These are phyloP conservation scores for Micrastur ruficollis DNA, from an alignment of 2,797 vertebrate species.

Conservation along the genomic window DNA sequence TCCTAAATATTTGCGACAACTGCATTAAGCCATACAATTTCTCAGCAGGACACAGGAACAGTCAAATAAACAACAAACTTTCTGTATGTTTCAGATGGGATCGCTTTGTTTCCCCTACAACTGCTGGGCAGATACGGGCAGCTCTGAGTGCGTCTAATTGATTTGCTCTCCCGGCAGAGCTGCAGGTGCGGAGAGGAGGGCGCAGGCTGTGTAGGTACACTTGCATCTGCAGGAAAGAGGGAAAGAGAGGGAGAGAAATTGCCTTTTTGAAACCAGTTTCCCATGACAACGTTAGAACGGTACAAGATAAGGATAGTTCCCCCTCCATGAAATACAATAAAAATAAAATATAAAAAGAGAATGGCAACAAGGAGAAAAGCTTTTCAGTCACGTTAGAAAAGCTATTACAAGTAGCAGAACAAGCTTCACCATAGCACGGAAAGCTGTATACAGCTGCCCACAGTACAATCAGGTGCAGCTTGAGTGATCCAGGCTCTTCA, in stretches of 20 bases:
- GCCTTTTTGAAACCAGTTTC: constrained; percentile 26
- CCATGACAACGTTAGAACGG: constrained; percentile 3
- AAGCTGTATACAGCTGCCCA: background rate
- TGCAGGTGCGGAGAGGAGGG: background rate
- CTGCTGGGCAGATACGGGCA: background rate
- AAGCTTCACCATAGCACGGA: background rate
- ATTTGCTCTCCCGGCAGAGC: background rate
- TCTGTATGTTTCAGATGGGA: background rate
- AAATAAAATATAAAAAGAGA: constrained; percentile 19
- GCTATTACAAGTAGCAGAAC: constrained; percentile 36
- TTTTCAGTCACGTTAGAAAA: constrained; percentile 41
- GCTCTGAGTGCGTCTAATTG: background rate
- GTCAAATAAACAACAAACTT: background rate
- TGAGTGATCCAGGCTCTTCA: background rate
- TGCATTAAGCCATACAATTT: background rate
- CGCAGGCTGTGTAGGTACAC: background rate
- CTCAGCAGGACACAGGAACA: background rate
- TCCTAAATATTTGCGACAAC: background rate
- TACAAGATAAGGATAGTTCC: background rate
- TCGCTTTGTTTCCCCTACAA: background rate
- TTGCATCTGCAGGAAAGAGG: background rate
- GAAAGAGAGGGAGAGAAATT: background rate
- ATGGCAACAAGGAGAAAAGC: constrained; percentile 19
- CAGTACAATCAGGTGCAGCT: background rate
- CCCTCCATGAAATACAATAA: constrained; percentile 7